These are phyloP conservation scores for Chrysolina haemoptera DNA, from an alignment of 2,888 invertebrate species.

Conservation along the genomic window DNA sequence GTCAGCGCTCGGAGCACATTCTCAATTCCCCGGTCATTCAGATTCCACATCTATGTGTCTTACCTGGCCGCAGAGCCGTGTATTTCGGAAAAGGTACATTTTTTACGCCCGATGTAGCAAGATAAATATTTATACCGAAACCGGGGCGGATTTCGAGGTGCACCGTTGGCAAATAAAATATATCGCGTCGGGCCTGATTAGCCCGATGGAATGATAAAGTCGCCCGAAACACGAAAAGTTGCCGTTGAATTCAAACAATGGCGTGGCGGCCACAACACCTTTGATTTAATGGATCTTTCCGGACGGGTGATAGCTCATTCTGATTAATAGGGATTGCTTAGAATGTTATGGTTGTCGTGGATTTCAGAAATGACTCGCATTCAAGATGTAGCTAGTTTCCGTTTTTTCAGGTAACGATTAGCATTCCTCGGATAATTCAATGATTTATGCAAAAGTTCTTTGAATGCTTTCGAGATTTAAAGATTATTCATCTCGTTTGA, in stretches of 20 bases:
- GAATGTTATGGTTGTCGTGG: constrained; percentile 35
- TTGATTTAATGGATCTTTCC: constrained; percentile 49
- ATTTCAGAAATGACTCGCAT: background rate
- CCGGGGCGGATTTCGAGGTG: constrained; percentile 48
- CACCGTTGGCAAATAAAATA: constrained; percentile 56
- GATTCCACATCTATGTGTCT: constrained; percentile 27
- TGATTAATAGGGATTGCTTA: constrained; percentile 50
- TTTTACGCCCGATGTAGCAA: constrained; percentile 48
- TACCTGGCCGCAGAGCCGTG: constrained; percentile 38
- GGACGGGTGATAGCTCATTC: constrained; percentile 47
- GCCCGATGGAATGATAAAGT: constrained; percentile 57
- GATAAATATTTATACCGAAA: constrained; percentile 57
- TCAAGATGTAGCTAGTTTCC: background rate
- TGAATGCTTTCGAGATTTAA: background rate
- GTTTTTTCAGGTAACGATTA: background rate
- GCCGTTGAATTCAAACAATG: constrained; percentile 51
- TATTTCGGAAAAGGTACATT: constrained; percentile 43
- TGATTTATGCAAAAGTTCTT: too few species aligned
- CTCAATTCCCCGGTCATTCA: constrained; percentile 22
- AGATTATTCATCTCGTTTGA: background rate
- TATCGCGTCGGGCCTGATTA: constrained; percentile 55
- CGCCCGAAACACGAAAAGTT: constrained; percentile 49
- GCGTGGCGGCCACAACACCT: constrained; percentile 48
- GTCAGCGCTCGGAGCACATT: background rate
- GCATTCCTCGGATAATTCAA: background rate